These are phyloP conservation scores for Thaumetopoea pityocampa DNA, from an alignment of 1,140 invertebrate species.

Conservation along the genomic window DNA sequence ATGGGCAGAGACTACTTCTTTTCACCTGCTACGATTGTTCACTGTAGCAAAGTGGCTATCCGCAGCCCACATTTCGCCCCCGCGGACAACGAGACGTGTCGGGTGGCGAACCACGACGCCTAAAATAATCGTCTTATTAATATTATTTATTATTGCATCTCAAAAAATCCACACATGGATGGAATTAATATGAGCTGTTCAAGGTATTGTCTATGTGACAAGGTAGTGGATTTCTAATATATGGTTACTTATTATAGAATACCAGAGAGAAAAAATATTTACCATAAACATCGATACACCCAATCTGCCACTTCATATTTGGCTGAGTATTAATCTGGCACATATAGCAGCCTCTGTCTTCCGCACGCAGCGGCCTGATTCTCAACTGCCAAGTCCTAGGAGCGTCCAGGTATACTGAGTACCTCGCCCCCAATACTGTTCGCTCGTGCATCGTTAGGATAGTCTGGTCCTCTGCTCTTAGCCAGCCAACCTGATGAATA, in stretches of 20 bases:
- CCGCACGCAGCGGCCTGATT: constrained; percentile 82
- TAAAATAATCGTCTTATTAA: no score
- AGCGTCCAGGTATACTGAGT: constrained; percentile 86
- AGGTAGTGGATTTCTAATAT: no score
- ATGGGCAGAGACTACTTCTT: no score
- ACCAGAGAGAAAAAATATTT: constrained; percentile 36
- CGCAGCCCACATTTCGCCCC: no score
- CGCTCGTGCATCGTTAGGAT: constrained; percentile 89
- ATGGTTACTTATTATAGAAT: not conserved
- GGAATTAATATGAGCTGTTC: no score
- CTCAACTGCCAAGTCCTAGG: constrained; percentile 85
- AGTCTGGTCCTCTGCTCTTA: constrained; percentile 91
- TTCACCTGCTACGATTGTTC: no score
- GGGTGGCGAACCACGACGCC: no score
- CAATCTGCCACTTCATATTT: constrained; percentile 90
- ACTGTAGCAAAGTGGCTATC: no score
- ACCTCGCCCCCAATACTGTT: constrained; percentile 89
- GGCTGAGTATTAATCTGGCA: constrained; percentile 90
- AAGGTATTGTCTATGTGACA: no score
- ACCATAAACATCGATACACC: constrained; percentile 93
- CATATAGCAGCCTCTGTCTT: constrained; percentile 89
- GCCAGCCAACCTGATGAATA: constrained; percentile 87
- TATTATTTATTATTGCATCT: no score
- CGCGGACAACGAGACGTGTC: no score
- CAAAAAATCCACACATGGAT: no score